Conservation (phyloP, 2,113 vertebrate genomes). For the Cyphomyrus plagiostoma region DNA sequence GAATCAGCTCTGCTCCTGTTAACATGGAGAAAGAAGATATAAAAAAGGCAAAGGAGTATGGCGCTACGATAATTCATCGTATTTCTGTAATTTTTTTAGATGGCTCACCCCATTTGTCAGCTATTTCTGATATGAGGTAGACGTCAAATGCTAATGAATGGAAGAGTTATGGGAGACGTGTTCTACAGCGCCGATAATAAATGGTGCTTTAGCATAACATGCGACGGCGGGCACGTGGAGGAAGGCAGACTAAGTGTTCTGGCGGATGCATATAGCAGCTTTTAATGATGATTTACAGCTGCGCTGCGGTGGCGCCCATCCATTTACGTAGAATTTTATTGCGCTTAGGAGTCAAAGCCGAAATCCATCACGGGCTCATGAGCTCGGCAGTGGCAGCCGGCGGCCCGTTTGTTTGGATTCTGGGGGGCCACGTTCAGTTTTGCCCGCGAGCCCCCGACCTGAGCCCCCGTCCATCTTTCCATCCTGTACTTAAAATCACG, state of each 20-base stretch:
- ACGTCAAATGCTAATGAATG: conserved; percentile 47
- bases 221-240: conserved; percentile 16
- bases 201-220: conserved; percentile 39
- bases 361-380: background rate
- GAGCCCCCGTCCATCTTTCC: background rate
- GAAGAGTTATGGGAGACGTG: conserved; percentile 45
- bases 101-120: conserved; percentile 53
- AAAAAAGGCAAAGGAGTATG: conserved; percentile 20
- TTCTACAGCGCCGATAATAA: conserved; percentile 42
- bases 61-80: conserved; percentile 39
- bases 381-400: background rate
- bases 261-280: conserved; percentile 36
- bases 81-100: conserved; percentile 56
- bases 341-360: conserved; percentile 25
- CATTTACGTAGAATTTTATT: conserved; percentile 37
- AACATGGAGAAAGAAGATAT: background rate
- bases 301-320: background rate
- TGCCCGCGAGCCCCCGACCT: background rate
- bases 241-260: conserved; percentile 33
- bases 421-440: background rate
- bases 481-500: background rate
- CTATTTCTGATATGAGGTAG: conserved; percentile 46
- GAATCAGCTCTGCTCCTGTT: background rate
- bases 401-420: background rate
- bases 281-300: conserved; percentile 47